Conservation (phyloP, 53 echinoderm and acorn worm genomes). For the Holothuria leucospilota region DNA sequence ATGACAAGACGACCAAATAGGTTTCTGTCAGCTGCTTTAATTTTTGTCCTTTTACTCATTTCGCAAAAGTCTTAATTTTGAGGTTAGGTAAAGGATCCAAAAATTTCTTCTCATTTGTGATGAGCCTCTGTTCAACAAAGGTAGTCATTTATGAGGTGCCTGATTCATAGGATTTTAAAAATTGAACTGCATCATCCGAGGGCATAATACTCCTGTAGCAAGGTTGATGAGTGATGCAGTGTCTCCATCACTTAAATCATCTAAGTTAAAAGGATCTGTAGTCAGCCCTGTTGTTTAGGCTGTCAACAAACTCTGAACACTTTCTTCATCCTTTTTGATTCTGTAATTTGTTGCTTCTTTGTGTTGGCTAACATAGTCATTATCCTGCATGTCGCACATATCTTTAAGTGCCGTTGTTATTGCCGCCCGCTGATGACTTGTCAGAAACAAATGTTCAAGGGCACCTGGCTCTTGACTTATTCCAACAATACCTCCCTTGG, state of each 20-base stretch:
- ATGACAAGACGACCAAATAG: conserved; percentile 12
- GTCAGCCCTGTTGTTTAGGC: not conserved
- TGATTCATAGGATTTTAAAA: not conserved
- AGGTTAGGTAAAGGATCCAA: conserved; percentile 10
- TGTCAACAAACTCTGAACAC: not conserved
- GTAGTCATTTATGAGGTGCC: not conserved
- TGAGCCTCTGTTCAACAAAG: conserved; percentile 13
- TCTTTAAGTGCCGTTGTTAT: no score
- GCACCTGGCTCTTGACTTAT: no score
- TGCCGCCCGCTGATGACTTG: no score
- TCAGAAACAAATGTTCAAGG: no score
- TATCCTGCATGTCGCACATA: no score
- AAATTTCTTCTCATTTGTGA: conserved; percentile 9
- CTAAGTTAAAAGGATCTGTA: no score
- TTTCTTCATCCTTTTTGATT: not conserved
- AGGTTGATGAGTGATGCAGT: not conserved
- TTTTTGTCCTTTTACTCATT: not conserved
- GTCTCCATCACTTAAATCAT: not conserved
- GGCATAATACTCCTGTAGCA: not conserved
- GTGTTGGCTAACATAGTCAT: not conserved
- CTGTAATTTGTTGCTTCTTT: not conserved
- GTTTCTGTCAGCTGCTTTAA: no score
- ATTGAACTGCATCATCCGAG: not conserved
- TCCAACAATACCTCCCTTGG: not conserved
- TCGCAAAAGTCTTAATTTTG: not conserved